Conservation (phyloP, 92 coral and sea anemone genomes). For the Galaxea fascicularis region DNA sequence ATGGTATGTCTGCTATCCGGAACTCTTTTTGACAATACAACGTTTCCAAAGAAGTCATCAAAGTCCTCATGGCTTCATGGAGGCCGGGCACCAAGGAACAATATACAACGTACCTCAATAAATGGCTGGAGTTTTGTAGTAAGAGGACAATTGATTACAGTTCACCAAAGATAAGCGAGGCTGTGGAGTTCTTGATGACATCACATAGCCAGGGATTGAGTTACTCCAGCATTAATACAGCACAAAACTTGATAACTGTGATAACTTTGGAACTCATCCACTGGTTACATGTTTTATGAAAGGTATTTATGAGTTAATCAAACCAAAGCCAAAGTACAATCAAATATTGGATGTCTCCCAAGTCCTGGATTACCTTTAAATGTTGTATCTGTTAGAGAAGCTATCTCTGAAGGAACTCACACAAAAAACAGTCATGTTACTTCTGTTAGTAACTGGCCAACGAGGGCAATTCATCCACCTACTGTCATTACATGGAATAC, state of each 20-base stretch:
- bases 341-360: slow-evolving; percentile 71
- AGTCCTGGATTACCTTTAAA: slow-evolving; percentile 63
- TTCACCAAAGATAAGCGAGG: slow-evolving; percentile 71
- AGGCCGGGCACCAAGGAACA: slow-evolving; percentile 67
- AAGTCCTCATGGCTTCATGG: slow-evolving; percentile 73
- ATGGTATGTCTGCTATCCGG: slow-evolving; percentile 65
- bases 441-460: slow-evolving; percentile 63
- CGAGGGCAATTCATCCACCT: slow-evolving; percentile 69
- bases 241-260: slow-evolving; percentile 31
- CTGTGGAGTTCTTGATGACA: slow-evolving; percentile 65
- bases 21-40: slow-evolving; percentile 51
- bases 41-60: slow-evolving; percentile 65
- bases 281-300: slow-evolving; percentile 59
- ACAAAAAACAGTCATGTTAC: slow-evolving; percentile 63
- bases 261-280: slow-evolving; percentile 67
- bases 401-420: slow-evolving; percentile 64
- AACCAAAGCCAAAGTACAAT: slow-evolving; percentile 70
- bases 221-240: slow-evolving; percentile 71
- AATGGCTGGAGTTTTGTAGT: slow-evolving; percentile 69
- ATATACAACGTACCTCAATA: slow-evolving; percentile 57
- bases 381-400: slow-evolving; percentile 55
- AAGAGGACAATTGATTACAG: slow-evolving; percentile 46
- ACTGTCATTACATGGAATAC: slow-evolving; percentile 61
- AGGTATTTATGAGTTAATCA: slow-evolving; percentile 53
- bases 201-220: slow-evolving; percentile 60